A percentile compares a stretch with the other conserved stretches of the same genome.
Evolutionary conservation across 2,113 vertebrate species (phyloP).

Genomic region (Cacatua alba): DNA sequence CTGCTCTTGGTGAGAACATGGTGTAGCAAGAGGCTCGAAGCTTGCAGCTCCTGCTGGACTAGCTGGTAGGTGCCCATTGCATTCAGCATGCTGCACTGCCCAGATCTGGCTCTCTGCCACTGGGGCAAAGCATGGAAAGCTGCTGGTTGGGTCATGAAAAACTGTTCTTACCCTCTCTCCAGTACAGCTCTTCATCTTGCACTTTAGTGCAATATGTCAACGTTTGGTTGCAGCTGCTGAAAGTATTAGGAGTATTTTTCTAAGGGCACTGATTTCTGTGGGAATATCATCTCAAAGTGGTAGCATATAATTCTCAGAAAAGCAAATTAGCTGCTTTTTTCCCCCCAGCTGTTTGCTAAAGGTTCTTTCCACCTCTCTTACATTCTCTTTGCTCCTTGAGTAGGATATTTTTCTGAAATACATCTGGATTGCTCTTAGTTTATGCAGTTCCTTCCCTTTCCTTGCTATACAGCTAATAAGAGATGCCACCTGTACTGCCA

Average conservation of each 20-base stretch:
- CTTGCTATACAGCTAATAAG: conserved; percentile 80
- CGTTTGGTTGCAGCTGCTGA: accelerated
- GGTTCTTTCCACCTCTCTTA: background rate
- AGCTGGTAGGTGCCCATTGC: background rate
- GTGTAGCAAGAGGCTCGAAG: background rate
- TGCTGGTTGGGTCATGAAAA: background rate
- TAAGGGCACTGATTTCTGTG: background rate
- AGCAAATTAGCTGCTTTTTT: background rate
- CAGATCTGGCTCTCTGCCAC: background rate
- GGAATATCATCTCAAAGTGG: background rate
- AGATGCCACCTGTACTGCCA: conserved; percentile 95
- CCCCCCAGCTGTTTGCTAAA: background rate
- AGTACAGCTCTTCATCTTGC: background rate
- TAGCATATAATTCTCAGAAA: background rate
- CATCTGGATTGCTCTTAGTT: background rate
- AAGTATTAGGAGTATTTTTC: background rate
- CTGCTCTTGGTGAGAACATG: background rate
- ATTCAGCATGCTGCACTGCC: background rate
- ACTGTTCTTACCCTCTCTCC: background rate
- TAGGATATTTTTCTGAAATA: background rate
- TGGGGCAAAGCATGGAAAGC: background rate
- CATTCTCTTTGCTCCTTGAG: background rate
- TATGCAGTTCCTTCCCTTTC: background rate
- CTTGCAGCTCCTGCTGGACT: background rate
- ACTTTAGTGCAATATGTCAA: background rate